phyloP scores from a whole-genome alignment of 30 jellyfish, hydroid and myxozoan species.

The Aurelia sp. region DNA sequence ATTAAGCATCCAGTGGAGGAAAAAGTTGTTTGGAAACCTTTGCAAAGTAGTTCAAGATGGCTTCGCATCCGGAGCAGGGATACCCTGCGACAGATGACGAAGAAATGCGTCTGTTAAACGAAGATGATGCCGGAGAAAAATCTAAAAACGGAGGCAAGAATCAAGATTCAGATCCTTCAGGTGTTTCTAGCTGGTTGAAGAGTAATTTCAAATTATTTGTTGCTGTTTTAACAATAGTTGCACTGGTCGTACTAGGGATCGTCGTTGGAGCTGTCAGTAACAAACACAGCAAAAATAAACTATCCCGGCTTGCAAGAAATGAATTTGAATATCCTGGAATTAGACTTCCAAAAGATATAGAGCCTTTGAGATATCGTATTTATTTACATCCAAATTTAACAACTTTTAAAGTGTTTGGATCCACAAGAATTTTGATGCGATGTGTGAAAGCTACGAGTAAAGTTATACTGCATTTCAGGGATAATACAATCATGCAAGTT shows the following conservation, averaged over 20 bases:
- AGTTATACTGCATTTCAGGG: constrained; percentile 70
- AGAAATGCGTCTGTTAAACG: constrained; percentile 69
- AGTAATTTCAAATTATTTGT: constrained; percentile 72
- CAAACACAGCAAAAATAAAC: constrained; percentile 10
- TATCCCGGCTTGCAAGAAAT: constrained; percentile 54
- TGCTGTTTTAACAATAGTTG: constrained; percentile 66
- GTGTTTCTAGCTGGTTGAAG: constrained; percentile 26
- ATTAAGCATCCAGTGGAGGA: constrained; percentile 17
- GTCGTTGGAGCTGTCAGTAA: constrained; percentile 89
- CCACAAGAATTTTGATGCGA: constrained; percentile 67
- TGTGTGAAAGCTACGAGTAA: constrained; percentile 65
- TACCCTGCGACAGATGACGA: constrained; percentile 50
- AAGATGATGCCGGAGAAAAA: constrained; percentile 34
- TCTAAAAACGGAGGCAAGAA: constrained; percentile 12
- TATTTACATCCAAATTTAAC: constrained; percentile 95
- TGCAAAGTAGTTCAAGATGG: constrained; percentile 43
- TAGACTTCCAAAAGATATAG: constrained; percentile 79
- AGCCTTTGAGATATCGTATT: constrained; percentile 72
- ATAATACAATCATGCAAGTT: constrained; percentile 45
- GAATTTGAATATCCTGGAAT: constrained; percentile 65
- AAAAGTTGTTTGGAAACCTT: constrained; percentile 16
- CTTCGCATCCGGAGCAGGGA: constrained; percentile 1
- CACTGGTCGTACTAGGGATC: constrained; percentile 81
- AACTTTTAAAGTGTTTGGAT: constrained; percentile 71
- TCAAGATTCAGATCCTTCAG: neutral